Evolutionary conservation across 2,888 invertebrate genomes (phyloP).

Genomic region (Sicus ferrugineus): DNA sequence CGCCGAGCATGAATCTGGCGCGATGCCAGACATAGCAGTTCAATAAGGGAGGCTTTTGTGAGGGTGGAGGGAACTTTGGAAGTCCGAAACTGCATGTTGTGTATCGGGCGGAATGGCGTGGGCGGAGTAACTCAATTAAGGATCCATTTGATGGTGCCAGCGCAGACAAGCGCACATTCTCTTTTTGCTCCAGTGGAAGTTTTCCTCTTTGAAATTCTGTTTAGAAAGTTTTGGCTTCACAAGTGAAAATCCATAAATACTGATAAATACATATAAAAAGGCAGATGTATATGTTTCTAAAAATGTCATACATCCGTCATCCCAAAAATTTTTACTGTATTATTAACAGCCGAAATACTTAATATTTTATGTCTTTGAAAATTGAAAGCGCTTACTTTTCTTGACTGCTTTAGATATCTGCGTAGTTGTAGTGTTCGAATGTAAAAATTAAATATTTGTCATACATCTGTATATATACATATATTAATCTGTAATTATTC

Average conservation of each 20-base stretch:
- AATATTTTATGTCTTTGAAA: no score
- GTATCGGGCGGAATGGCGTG: conserved; percentile 48
- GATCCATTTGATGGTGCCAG: conserved; percentile 64
- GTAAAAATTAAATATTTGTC: no score
- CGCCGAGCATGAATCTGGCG: not conserved
- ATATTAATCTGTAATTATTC: no score
- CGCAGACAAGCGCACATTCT: conserved; percentile 45
- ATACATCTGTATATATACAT: no score
- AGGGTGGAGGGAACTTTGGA: conserved; percentile 3
- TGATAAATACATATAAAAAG: no score
- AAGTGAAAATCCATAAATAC: no score
- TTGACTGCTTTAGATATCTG: no score
- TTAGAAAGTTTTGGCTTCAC: conserved; percentile 47
- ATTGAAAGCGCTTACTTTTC: not conserved
- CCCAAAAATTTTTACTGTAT: no score
- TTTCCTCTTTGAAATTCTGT: conserved; percentile 32
- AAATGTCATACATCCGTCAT: no score
- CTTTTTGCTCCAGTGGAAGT: conserved; percentile 39
- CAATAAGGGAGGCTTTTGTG: conserved; percentile 22
- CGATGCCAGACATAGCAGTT: conserved; percentile 19
- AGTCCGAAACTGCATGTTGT: conserved; percentile 28
- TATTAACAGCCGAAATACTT: no score
- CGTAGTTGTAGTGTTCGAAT: no score
- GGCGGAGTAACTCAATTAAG: conserved; percentile 66
- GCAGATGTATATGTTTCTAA: no score